Evolutionary conservation across 1,140 invertebrate genomes (phyloP), one percentile per base, ranked within the genome.

Genomic region (Pseudomyrmex sp.): DNA sequence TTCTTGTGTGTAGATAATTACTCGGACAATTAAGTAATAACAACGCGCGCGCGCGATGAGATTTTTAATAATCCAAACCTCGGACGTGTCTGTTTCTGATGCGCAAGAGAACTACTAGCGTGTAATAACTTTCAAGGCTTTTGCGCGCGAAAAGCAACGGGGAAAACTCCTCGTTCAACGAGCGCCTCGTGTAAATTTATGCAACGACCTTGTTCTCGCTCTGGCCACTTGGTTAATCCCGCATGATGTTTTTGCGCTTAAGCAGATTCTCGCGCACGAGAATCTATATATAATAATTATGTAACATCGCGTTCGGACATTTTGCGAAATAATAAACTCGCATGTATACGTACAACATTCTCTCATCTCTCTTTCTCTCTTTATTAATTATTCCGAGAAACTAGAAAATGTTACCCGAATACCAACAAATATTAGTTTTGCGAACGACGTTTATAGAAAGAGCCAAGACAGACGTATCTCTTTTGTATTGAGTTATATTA

Each of bases 51-150:
- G 65, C 35, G 54, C 26, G 76, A 59, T 70, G 70, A 80, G 66
- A 62, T 7, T 13, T 50, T 72, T 80, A 61, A 72, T 80, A 59
- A 59, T 44, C 56, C 48, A 80, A 52, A 79, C 12, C 76, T 59
- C 18, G 44, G 35, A 58, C 9, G 26, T 35, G 35, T 35, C 35
- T 35, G 35, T 35, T 35, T 44, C n/a, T 72, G 76, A 70, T 80
- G 70, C 66, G 56, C 59, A 80, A 80, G 76, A 52, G 20, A 80
- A 66, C 46, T 46, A 46, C 48, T 7, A 35, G 35, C 50, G 23
- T 20, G 76, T 80, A 79, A 79, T 80, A 80, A 80, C 66, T 80
- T 70, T 80, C 76, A 80, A 80, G 76, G 66, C 76, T 80, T 70
- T 68, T 7, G 35, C 35, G 35, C 35, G 48, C 66, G 76, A 80